A percentile compares a stretch with the other conserved stretches of the same genome.
Conservation (phyloP, 1,140 invertebrate genomes). For the Chlorops oryzae region DNA sequence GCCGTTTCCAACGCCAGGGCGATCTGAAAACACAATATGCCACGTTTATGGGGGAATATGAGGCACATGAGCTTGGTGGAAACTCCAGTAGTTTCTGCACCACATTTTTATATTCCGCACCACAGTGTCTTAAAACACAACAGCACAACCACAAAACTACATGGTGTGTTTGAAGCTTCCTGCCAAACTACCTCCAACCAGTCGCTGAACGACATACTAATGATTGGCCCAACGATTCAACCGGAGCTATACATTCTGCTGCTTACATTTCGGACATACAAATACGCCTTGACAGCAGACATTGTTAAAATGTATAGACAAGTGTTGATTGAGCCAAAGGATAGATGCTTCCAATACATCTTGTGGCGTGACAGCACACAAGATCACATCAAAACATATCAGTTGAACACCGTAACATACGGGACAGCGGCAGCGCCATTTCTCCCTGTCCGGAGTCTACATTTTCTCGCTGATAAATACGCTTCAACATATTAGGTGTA, state of each 20-base stretch:
- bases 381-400: no score
- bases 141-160: constrained; percentile 24
- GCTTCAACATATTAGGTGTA: no score
- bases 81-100: not conserved
- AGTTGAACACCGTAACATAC: no score
- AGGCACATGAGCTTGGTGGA: constrained; percentile 24
- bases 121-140: constrained; percentile 25
- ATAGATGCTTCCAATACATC: no score
- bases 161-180: constrained; percentile 9
- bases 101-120: constrained; percentile 30
- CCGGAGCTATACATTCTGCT: constrained; percentile 28
- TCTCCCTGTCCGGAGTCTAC: no score
- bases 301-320: constrained; percentile 49
- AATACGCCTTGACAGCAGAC: constrained; percentile 30
- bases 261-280: constrained; percentile 40
- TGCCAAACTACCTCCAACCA: constrained; percentile 9
- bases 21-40: constrained; percentile 21
- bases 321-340: no score
- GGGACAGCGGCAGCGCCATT: no score
- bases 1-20: constrained; percentile 16
- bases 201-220: constrained; percentile 19
- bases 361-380: no score
- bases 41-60: constrained; percentile 33
- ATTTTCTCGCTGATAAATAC: no score
- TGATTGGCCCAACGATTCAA: constrained; percentile 16